Conservation (phyloP, 2,888 invertebrate genomes). For the Bellardia bayeri region DNA sequence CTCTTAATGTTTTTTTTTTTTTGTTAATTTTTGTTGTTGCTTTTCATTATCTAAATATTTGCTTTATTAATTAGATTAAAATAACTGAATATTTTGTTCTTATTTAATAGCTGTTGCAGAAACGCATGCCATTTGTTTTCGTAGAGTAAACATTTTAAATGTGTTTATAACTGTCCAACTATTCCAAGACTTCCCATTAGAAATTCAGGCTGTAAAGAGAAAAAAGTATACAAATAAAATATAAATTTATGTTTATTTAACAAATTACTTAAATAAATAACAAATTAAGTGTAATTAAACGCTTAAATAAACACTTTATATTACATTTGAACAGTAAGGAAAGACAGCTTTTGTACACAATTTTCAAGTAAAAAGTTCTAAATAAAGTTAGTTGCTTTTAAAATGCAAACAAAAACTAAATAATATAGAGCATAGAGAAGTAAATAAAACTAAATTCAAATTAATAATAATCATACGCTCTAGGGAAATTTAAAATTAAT, state of each 20-base stretch:
- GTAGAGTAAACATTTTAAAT: conserved; percentile 69
- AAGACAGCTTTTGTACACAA: neutral
- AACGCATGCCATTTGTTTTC: conserved; percentile 73
- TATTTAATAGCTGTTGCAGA: conserved; percentile 73
- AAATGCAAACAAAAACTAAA: neutral
- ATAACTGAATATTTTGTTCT: conserved; percentile 33
- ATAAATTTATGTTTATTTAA: conserved; percentile 44
- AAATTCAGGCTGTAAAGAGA: conserved; percentile 47
- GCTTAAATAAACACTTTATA: neutral
- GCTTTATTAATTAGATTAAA: conserved; percentile 36
- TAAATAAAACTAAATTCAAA: neutral
- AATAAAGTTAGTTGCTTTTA: neutral
- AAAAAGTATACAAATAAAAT: conserved; percentile 4
- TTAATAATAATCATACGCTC: conserved; percentile 43
- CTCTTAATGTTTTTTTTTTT: conserved; percentile 29
- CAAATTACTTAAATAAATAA: conserved; percentile 17
- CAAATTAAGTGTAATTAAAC: neutral
- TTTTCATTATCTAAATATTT: conserved; percentile 53
- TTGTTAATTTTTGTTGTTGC: conserved; percentile 25
- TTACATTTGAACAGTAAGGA: neutral
- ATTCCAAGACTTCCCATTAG: conserved; percentile 17
- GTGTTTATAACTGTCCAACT: conserved; percentile 37
- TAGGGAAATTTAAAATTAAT: neutral
- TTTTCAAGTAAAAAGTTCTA: neutral
- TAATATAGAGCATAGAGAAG: neutral